A percentile compares a stretch with the other conserved stretches of the same genome.
Evolutionary conservation across 2,113 vertebrate species (phyloP).

Genomic region (Formicarius rufipectus): DNA sequence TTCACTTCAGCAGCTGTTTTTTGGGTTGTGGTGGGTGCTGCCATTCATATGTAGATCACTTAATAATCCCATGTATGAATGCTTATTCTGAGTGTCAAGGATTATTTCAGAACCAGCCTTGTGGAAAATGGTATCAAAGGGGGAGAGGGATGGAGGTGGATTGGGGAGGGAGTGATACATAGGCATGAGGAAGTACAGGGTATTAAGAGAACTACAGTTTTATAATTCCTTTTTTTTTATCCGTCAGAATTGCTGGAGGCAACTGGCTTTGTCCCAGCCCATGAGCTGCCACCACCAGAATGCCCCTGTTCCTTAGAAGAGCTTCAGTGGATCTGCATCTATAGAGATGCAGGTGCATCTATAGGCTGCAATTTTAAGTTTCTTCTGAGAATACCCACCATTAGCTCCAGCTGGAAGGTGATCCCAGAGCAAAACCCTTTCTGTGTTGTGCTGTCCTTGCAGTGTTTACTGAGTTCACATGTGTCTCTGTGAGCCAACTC

Average conservation of each 20-base stretch:
- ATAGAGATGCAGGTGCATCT: neutral
- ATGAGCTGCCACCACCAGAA: neutral
- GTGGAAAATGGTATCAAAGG: neutral
- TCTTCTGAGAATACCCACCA: neutral
- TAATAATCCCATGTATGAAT: neutral
- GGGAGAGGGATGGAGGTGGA: neutral
- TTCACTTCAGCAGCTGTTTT: neutral
- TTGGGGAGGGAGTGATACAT: neutral
- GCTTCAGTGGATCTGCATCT: neutral
- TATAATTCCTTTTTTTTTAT: neutral
- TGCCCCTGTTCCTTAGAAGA: neutral
- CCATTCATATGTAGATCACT: neutral
- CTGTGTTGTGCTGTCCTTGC: neutral
- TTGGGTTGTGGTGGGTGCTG: neutral
- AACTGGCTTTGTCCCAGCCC: neutral
- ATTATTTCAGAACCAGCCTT: neutral
- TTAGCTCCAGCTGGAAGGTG: neutral
- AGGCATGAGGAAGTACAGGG: neutral
- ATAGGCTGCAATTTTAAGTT: fast-evolving
- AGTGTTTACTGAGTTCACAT: neutral
- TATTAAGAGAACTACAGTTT: neutral
- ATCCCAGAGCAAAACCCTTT: neutral
- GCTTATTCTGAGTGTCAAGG: neutral
- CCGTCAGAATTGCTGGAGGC: neutral
- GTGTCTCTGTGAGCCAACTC: neutral